Conservation (phyloP, 1,140 invertebrate species). For the Lasaia peninsularis region DNA sequence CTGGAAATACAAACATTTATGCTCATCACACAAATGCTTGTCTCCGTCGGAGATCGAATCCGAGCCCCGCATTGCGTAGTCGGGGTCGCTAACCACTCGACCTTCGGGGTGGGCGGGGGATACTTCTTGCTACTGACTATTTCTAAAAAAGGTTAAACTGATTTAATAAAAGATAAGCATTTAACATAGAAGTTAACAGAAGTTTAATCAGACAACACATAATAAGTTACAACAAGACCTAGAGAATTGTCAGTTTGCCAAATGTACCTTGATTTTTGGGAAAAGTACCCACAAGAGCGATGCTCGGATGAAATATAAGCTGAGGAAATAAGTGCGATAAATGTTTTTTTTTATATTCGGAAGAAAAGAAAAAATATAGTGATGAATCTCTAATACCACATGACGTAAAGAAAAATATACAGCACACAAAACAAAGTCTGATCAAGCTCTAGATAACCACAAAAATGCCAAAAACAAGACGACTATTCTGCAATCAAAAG, state of each 20-base stretch:
- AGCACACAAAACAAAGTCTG: constrained; percentile 14
- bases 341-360: constrained; percentile 17
- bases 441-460: constrained; percentile 8
- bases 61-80: no score
- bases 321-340: no score
- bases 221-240: constrained; percentile 5
- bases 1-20: no score
- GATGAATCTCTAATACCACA: neutral
- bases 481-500: constrained; percentile 6
- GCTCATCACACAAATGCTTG: no score
- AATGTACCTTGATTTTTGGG: constrained; percentile 16
- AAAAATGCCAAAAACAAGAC: no score
- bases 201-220: neutral
- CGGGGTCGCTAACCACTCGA: no score
- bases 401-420: constrained; percentile 15
- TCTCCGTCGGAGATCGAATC: no score
- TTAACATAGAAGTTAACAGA: neutral
- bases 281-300: constrained; percentile 16
- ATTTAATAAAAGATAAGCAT: no score
- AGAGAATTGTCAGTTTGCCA: neutral
- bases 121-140: no score
- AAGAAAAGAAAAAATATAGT: constrained; percentile 12
- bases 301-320: constrained; percentile 15
- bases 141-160: no score
- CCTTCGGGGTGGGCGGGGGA: no score